phyloP scores from a whole-genome alignment of 2,888 invertebrate species.

The Apamea monoglypha region DNA sequence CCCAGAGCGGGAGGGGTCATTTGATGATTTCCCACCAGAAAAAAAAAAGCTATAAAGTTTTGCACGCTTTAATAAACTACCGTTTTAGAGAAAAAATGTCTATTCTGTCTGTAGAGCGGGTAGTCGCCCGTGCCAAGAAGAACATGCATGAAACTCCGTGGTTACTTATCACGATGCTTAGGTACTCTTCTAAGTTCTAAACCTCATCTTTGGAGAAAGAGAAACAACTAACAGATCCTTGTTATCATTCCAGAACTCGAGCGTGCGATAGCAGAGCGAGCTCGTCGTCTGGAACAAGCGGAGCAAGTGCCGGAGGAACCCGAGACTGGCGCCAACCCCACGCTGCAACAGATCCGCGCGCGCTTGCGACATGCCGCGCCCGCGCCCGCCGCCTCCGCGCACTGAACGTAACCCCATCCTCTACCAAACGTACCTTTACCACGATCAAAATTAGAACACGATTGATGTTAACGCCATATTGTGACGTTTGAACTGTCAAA shows the following conservation, averaged over 20 bases:
- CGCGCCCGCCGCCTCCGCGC: conserved; percentile 81
- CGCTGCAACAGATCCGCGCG: conserved; percentile 86
- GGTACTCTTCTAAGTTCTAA: neutral
- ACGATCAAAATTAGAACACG: conserved; percentile 33
- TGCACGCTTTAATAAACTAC: neutral
- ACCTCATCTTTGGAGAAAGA: neutral
- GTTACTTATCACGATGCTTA: neutral
- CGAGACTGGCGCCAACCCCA: conserved; percentile 84
- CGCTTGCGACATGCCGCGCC: conserved; percentile 85
- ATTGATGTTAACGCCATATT: conserved; percentile 4
- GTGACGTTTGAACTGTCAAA: conserved; percentile 29
- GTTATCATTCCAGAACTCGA: conserved; percentile 87
- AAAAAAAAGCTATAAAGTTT: neutral
- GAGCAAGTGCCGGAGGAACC: conserved; percentile 78
- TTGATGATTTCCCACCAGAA: too few species aligned
- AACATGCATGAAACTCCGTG: neutral
- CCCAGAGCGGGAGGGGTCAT: too few species aligned
- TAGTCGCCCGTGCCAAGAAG: neutral
- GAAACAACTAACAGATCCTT: neutral
- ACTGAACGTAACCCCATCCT: conserved; percentile 69
- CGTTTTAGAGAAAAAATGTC: neutral
- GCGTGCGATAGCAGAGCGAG: conserved; percentile 91
- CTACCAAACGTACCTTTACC: conserved; percentile 32
- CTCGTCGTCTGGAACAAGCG: conserved; percentile 89
- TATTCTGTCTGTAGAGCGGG: too few species aligned